phyloP scores from a whole-genome alignment of 2,888 invertebrate genomes.

The Pomacea canaliculata region DNA sequence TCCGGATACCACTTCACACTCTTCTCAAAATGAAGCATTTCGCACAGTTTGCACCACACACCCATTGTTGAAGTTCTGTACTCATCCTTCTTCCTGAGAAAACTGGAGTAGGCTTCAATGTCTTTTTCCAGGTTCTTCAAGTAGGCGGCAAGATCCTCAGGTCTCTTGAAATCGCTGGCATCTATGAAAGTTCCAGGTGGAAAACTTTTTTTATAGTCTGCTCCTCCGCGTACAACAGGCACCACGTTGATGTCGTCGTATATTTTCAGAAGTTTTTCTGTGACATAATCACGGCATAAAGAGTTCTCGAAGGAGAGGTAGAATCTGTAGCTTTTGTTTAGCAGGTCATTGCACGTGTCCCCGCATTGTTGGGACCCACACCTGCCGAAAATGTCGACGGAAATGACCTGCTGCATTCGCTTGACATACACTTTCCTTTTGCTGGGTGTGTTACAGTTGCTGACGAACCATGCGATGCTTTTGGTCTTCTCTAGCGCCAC shows the following conservation, averaged over 20 bases:
- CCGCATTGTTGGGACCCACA: conserved; percentile 36
- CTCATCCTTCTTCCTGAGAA: conserved; percentile 8
- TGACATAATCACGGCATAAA: conserved; percentile 41
- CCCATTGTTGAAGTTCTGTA: not conserved
- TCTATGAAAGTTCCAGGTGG: conserved; percentile 26
- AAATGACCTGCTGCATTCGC: conserved; percentile 36
- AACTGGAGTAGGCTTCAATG: not conserved
- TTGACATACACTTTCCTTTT: conserved; percentile 39
- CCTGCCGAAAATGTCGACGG: conserved; percentile 41
- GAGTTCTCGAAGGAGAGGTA: conserved; percentile 45
- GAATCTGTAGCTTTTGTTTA: conserved; percentile 29
- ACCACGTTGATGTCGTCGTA: conserved; percentile 19
- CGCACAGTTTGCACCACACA: conserved; percentile 6
- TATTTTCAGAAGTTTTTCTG: conserved; percentile 38
- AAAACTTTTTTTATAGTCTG: conserved; percentile 16
- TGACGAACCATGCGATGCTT: conserved; percentile 46
- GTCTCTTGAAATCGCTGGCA: conserved; percentile 22
- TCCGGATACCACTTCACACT: not conserved
- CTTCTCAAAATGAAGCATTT: conserved; percentile 5
- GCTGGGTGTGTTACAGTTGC: conserved; percentile 41
- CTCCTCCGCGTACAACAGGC: conserved; percentile 32
- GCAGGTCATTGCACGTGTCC: not conserved
- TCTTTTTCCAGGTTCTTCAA: conserved; percentile 13
- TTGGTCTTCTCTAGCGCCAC: conserved; percentile 30
- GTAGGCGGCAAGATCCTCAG: conserved; percentile 13